These are phyloP conservation scores for Tetragonula carbonaria DNA, from an alignment of 2,888 invertebrate species.

Conservation along the genomic window DNA sequence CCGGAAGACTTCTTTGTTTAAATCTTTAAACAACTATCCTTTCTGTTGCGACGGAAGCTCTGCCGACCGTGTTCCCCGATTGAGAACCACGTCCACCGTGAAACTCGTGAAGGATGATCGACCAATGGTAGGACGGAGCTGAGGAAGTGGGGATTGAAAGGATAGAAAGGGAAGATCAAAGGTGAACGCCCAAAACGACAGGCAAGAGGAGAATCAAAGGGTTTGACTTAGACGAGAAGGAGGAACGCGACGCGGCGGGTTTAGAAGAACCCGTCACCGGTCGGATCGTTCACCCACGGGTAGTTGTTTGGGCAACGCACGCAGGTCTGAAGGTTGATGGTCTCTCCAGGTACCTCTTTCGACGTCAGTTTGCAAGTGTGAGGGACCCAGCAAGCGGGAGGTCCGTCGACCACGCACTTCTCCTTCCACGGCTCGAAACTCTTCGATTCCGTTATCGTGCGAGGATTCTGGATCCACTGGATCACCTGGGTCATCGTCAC, in stretches of 20 bases:
- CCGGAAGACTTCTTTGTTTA: background rate
- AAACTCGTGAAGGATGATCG: constrained; percentile 40
- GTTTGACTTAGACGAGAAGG: constrained; percentile 68
- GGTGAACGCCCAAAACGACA: constrained; percentile 31
- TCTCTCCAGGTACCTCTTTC: constrained; percentile 97
- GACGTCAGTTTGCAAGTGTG: constrained; percentile 96
- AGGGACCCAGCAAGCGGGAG: constrained; percentile 93
- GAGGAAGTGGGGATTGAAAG: too few species aligned
- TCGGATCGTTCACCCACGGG: constrained; percentile 97
- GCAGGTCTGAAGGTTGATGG: constrained; percentile 96
- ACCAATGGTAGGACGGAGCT: constrained; percentile 25
- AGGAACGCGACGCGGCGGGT: constrained; percentile 46
- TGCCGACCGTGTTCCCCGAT: background rate
- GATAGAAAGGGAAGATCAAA: background rate
- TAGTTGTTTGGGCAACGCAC: constrained; percentile 97
- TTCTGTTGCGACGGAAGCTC: background rate
- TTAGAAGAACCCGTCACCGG: constrained; percentile 95
- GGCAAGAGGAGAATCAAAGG: constrained; percentile 36
- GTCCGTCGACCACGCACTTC: constrained; percentile 95
- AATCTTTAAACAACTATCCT: background rate
- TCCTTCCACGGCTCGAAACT: constrained; percentile 98
- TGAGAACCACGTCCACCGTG: constrained; percentile 45
- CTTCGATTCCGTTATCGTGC: constrained; percentile 93
- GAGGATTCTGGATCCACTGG: constrained; percentile 97
- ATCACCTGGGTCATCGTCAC: constrained; percentile 98